Base-by-base conservation (phyloP, 1,140 invertebrate genomes). In the Eumeta japonica region DNA sequence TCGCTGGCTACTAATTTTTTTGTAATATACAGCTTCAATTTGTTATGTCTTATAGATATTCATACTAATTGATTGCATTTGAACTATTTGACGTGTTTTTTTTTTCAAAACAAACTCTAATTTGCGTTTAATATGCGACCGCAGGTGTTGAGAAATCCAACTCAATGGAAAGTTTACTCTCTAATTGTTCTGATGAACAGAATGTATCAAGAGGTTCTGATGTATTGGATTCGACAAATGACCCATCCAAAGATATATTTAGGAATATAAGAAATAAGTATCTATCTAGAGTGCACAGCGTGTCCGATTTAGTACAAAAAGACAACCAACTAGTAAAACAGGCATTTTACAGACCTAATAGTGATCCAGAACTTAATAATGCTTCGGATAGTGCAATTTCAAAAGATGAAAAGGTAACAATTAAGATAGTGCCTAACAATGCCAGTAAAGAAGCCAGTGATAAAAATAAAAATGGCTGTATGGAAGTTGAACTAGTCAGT, bases 61-160 rank as follows among this genome's bases (percentile, higher is more conserved):
- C n/a, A n/a, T n/a, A n/a, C n/a, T n/a, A n/a, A n/a, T n/a, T n/a
- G n/a, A n/a, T n/a, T n/a, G n/a, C n/a, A n/a, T n/a, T n/a, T n/a
- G n/a, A n/a, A n/a, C n/a, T n/a, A n/a, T n/a, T n/a, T n/a, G n/a
- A n/a, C n/a, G n/a, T n/a, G n/a, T n/a, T n/a, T n/a, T n/a, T n/a
- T n/a, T n/a, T n/a, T n/a, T n/a, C n/a, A n/a, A n/a, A n/a, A n/a
- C n/a, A n/a, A n/a, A n/a, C n/a, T n/a, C n/a, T n/a, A n/a, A n/a
- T n/a, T n/a, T n/a, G n/a, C n/a, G n/a, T n/a, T n/a, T n/a, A n/a
- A n/a, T n/a, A 53, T 66, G 54, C 54, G 55, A 50, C 60, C 53
- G 64, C 67, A 74, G 70, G 70, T 74, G 39, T 64, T 58, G 53
- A 63, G 48, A 62, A 48, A 34, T 55, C 62, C 42, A 56, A 58